These are phyloP conservation scores for Drosophila atripex DNA, from an alignment of 2,888 invertebrate genomes.

Conservation along the genomic window DNA sequence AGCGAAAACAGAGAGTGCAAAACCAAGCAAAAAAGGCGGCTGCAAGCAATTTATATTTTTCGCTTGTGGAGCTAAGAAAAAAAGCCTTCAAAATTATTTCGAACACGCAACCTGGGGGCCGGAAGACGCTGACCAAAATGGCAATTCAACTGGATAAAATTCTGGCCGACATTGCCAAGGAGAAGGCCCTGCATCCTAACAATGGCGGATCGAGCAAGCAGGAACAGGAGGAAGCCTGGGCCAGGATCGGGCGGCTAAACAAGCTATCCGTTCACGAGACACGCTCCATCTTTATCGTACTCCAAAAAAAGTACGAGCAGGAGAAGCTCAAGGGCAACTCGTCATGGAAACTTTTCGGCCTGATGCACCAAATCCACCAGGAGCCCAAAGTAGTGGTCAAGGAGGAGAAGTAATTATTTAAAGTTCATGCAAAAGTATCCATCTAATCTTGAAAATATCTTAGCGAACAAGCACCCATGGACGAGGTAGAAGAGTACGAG, in stretches of 20 bases:
- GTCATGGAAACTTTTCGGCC: constrained; percentile 80
- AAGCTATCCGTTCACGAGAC: constrained; percentile 82
- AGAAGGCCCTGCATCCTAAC: constrained; percentile 81
- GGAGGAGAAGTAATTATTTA: constrained; percentile 75
- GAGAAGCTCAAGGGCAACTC: constrained; percentile 80
- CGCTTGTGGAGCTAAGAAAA: constrained; percentile 35
- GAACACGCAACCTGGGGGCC: constrained; percentile 52
- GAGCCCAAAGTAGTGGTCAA: constrained; percentile 52
- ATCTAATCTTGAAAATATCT: background rate
- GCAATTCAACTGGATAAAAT: constrained; percentile 82
- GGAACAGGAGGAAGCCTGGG: constrained; percentile 82
- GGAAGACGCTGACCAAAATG: constrained; percentile 74
- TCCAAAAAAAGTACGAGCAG: constrained; percentile 83
- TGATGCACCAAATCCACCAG: constrained; percentile 81
- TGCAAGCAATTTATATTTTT: constrained; percentile 36
- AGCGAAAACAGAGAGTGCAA: constrained; percentile 63
- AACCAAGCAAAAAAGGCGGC: constrained; percentile 57
- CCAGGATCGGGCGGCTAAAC: constrained; percentile 81
- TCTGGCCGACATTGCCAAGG: constrained; percentile 81
- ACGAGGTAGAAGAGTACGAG: constrained; percentile 82
- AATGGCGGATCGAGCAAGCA: constrained; percentile 75
- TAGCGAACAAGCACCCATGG: constrained; percentile 71
- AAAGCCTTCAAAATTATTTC: constrained; percentile 62
- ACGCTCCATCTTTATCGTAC: constrained; percentile 82
- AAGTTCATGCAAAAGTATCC: background rate